Evolutionary conservation across 2,888 invertebrate genomes (phyloP), one percentile per base, ranked within the genome.

Genomic region (Tortrix viridana): DNA sequence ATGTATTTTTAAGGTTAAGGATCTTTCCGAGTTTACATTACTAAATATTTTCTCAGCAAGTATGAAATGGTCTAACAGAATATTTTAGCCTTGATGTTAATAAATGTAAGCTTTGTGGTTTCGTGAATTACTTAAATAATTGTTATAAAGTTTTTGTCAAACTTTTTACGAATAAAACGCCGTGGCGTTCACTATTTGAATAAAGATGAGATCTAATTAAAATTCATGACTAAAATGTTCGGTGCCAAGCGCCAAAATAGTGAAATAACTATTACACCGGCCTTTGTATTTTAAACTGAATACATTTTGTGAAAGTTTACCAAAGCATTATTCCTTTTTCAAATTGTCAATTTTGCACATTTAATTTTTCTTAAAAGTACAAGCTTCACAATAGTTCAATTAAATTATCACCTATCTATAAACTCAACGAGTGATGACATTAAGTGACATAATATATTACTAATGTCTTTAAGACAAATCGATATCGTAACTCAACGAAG

Each of bases 271-370:
- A 55, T 49, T 52, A 56, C 50, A 44, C 44, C 37, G 5, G 26
- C 47, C 19, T 46, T 26, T 52, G 23, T 23, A n/a, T 53, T 37
- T 53, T 19, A 53, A 66, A 64, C 63, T 65, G 65, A 70, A 67
- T 53, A 60, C 71, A 74, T 79, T 74, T 76, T 77, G 84, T 76
- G 86, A 86, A 86, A 86, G 84, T 82, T 72, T 46, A 38, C 23
- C 16, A 14, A 37, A 37, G 26, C 9, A 2, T 26, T 26, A 26
- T 9, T 6, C 6, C 0, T 26, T 26, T 26, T 26, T 26, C 9
- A 9, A 26, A 26, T 26, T 26, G 26, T 26, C 26, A 14, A 12
- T 38, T 38, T n/a, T 3, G 38, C 4, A 38, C 38, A n/a, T n/a
- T 41, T 41, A 26, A 26, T 6, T 12, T 38, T n/a, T 41, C 14